Evolutionary conservation across 2,113 vertebrate genomes (phyloP).

Genomic region (Zapus hudsonius): DNA sequence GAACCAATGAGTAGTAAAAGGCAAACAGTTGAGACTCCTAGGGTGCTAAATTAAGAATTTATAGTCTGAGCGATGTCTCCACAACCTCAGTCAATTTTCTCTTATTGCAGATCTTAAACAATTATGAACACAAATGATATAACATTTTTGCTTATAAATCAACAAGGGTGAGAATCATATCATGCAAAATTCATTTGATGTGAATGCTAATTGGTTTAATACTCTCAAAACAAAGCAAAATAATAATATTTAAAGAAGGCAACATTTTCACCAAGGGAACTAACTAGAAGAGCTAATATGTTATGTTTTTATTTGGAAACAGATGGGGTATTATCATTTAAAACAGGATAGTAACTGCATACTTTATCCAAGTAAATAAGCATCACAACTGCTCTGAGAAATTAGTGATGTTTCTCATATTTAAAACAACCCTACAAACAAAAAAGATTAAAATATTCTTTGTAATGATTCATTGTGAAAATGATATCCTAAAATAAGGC

Average conservation of each 20-base stretch:
- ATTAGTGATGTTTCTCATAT: neutral
- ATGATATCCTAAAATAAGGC: neutral
- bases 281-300: neutral
- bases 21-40: conserved; percentile 59
- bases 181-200: conserved; percentile 65
- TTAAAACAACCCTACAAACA: conserved; percentile 13
- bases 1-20: conserved; percentile 76
- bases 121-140: conserved; percentile 72
- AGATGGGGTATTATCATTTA: conserved; percentile 16
- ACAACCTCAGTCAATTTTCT: conserved; percentile 70
- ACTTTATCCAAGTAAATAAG: conserved; percentile 29
- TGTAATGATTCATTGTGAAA: neutral
- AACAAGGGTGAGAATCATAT: conserved; percentile 44
- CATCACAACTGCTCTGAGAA: neutral
- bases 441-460: neutral
- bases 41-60: conserved; percentile 78
- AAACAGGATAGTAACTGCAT: conserved; percentile 45
- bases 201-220: conserved; percentile 61
- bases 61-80: conserved; percentile 69
- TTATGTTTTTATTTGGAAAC: conserved; percentile 48
- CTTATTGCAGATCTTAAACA: conserved; percentile 74
- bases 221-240: conserved; percentile 64
- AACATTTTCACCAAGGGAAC: conserved; percentile 24
- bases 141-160: conserved; percentile 58
- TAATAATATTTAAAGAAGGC: conserved; percentile 58